Percentiles rank a stretch among this genome's conserved stretches.
Evolutionary conservation across 2,888 invertebrate genomes (phyloP).

Genomic region (Sipunculus nudus): DNA sequence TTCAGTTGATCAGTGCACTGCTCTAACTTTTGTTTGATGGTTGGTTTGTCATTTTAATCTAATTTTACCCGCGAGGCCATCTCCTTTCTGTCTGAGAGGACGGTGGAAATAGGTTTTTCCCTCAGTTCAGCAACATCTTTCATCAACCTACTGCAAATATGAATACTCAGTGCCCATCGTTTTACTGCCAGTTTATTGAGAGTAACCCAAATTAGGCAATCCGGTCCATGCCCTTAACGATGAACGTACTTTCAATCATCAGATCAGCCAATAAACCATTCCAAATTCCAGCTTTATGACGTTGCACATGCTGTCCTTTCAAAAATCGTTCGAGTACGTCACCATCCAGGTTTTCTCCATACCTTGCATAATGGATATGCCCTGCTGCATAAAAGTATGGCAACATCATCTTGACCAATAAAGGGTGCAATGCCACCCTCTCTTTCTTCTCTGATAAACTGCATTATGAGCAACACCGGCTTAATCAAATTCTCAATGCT

Average conservation of each 20-base stretch:
- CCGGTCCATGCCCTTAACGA: constrained; percentile 43
- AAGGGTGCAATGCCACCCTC: constrained; percentile 37
- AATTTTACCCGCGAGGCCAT: constrained; percentile 6
- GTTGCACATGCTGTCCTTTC: constrained; percentile 41
- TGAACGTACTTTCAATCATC: constrained; percentile 46
- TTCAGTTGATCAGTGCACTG: constrained; percentile 23
- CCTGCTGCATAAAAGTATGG: constrained; percentile 43
- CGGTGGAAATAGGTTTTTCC: neutral
- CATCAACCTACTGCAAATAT: constrained; percentile 27
- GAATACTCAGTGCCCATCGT: constrained; percentile 41
- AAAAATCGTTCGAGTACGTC: constrained; percentile 27
- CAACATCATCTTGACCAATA: constrained; percentile 31
- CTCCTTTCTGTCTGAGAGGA: constrained; percentile 33
- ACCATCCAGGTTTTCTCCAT: constrained; percentile 33
- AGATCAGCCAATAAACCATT: constrained; percentile 39
- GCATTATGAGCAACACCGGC: constrained; percentile 37
- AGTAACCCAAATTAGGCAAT: constrained; percentile 42
- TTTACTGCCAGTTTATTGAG: constrained; percentile 35
- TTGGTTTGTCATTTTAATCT: constrained; percentile 27
- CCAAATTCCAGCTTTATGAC: constrained; percentile 18
- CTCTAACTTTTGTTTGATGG: constrained; percentile 14
- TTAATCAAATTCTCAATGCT: constrained; percentile 37
- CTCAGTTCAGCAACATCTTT: constrained; percentile 9
- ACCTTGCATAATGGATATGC: constrained; percentile 41
- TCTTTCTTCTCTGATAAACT: constrained; percentile 33